Conservation (phyloP, 2,888 invertebrate species). For the Caenorhabditis angaria region DNA sequence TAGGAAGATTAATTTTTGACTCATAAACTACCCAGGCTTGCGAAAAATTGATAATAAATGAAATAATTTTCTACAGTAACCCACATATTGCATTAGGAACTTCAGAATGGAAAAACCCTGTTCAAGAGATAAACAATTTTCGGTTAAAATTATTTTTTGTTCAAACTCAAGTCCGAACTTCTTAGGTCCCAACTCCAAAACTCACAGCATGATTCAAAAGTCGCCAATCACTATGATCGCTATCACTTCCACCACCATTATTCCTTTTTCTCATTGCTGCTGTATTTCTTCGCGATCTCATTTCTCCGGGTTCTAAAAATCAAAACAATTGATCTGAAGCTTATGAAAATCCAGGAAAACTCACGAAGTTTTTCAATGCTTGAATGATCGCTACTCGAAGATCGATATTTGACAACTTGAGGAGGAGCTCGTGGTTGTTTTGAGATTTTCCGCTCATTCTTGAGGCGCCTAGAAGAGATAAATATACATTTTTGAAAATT, state of each 20-base stretch:
- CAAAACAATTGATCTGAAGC: not conserved
- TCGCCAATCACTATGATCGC: conserved; percentile 39
- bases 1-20: too few species aligned
- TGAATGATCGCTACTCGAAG: conserved; percentile 48
- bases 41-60: too few species aligned
- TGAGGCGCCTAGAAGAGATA: not conserved
- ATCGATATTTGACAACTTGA: conserved; percentile 19
- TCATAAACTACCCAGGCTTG: too few species aligned
- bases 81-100: too few species aligned
- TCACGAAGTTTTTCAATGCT: conserved; percentile 41
- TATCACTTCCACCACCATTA: conserved; percentile 20
- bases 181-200: too few species aligned
- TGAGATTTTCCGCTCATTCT: conserved; percentile 14
- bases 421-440: conserved; percentile 3
- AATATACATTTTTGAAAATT: not conserved
- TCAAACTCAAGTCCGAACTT: too few species aligned
- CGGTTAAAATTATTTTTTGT: too few species aligned
- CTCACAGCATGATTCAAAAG: conserved; percentile 32
- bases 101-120: too few species aligned
- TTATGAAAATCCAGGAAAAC: not conserved
- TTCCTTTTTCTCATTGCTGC: conserved; percentile 12
- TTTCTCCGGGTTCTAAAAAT: conserved; percentile 34
- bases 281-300: conserved; percentile 27
- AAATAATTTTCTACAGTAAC: too few species aligned
- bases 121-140: too few species aligned